Evolutionary conservation across 2,888 invertebrate genomes (phyloP).

Genomic region (Lapara coniferarum): DNA sequence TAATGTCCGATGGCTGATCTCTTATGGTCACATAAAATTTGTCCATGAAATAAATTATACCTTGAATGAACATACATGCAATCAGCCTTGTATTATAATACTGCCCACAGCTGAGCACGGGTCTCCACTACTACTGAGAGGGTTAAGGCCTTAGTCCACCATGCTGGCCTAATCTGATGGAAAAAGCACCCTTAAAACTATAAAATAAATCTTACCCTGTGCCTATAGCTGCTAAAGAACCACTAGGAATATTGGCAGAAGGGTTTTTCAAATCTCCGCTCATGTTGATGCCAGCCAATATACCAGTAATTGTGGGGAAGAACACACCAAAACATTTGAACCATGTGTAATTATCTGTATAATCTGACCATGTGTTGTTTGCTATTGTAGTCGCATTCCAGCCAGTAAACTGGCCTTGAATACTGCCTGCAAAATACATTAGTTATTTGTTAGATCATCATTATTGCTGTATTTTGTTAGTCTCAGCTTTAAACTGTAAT

Average conservation of each 20-base stretch:
- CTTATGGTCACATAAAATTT: no score
- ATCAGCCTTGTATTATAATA: no score
- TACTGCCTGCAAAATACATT: conserved; percentile 35
- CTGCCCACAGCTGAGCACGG: no score
- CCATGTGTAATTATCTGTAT: conserved; percentile 93
- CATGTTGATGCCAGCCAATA: conserved; percentile 99
- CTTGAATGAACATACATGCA: no score
- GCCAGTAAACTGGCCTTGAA: conserved; percentile 89
- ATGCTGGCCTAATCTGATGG: no score
- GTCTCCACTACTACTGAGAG: no score
- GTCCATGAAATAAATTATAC: no score
- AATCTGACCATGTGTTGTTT: conserved; percentile 92
- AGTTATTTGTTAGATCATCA: not conserved
- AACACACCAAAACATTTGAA: conserved; percentile 98
- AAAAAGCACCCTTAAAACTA: no score
- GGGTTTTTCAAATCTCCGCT: conserved; percentile 97
- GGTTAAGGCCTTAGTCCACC: no score
- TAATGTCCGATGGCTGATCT: no score
- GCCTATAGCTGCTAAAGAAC: conserved; percentile 95
- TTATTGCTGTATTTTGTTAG: not conserved
- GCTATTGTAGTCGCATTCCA: conserved; percentile 91
- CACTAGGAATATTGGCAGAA: conserved; percentile 96
- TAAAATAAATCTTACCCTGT: conserved; percentile 86
- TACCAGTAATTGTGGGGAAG: conserved; percentile 98
- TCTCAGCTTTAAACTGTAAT: no score